These are phyloP conservation scores for Schizopygopsis pylzovi DNA, from an alignment of 2,797 vertebrate genomes.

Conservation along the genomic window DNA sequence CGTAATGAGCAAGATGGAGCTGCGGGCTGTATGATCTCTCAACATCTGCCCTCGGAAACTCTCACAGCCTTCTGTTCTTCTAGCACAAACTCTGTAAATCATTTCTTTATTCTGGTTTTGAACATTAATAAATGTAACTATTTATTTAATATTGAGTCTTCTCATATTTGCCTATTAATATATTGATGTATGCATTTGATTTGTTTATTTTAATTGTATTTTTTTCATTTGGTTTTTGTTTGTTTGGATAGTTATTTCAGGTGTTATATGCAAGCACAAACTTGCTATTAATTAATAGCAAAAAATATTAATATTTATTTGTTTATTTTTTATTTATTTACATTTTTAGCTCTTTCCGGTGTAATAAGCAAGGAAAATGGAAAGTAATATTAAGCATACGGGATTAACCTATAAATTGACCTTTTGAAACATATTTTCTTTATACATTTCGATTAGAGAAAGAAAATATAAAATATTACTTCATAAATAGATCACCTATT, in stretches of 20 bases:
- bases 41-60: not conserved
- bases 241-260: not conserved
- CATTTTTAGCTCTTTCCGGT: not conserved
- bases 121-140: not conserved
- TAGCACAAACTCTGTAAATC: not conserved
- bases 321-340: not conserved
- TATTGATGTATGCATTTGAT: not conserved
- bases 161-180: not conserved
- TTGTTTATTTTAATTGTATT: not conserved
- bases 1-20: slow-evolving; percentile 56
- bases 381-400: not conserved
- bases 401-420: not conserved
- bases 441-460: not conserved
- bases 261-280: not conserved
- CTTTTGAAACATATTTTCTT: not conserved
- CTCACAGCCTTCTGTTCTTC: not conserved
- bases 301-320: not conserved
- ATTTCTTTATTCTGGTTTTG: not conserved
- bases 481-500: not conserved
- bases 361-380: not conserved
- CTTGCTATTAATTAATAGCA: not conserved
- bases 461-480: not conserved
- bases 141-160: not conserved
- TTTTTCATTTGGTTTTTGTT: not conserved
- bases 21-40: not conserved